Evolutionary conservation across 2,888 invertebrate genomes (phyloP), one percentile per base, ranked within the genome.

Genomic region (Mactromeris polynyma): DNA sequence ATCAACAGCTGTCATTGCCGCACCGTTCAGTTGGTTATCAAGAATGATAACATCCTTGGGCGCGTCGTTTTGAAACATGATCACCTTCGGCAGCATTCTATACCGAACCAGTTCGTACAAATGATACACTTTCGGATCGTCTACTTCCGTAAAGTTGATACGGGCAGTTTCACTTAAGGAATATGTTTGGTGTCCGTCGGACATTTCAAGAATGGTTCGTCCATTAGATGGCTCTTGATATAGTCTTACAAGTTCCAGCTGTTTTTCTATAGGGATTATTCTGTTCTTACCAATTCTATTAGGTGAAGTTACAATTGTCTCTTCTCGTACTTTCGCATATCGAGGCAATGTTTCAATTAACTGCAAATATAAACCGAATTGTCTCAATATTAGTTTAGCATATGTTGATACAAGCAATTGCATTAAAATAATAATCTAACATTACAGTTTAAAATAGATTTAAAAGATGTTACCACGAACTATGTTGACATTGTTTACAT

Each of bases 61-160:
- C 14, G 42, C 77, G 77, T 40, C 82, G n/a, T 58, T 1, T 38
- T 58, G 26, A 78, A 87, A 87, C 78, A 38, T 19, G 26, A 87
- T 19, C 11, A 87, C 86, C 54, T 81, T 81, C 0, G 86, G 86
- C 21, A 86, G 73, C 73, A 86, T 81, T n/a, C 51, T 81, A 46
- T 19, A 46, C 19, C 83, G 83, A 42, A 83, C 40, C 64, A 73
- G 73, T 36, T 83, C 83, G 33, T 73, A 73, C 9, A 83, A 83
- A 31, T 83, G 40, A 33, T 83, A 83, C 0, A 46, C 2, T 31
- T 40, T 69, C 17, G 42, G 33, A 31, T 83, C 83, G 2, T 83
- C 83, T 0, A 83, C 73, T 46, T 83, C 83, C 7, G 33, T 42
- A 1, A 46, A 42, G 36, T 83, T 83, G 2, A 83, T 73, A 6